These are phyloP conservation scores for Puntigrus tetrazona DNA, from an alignment of 2,113 vertebrate species.

Conservation along the genomic window DNA sequence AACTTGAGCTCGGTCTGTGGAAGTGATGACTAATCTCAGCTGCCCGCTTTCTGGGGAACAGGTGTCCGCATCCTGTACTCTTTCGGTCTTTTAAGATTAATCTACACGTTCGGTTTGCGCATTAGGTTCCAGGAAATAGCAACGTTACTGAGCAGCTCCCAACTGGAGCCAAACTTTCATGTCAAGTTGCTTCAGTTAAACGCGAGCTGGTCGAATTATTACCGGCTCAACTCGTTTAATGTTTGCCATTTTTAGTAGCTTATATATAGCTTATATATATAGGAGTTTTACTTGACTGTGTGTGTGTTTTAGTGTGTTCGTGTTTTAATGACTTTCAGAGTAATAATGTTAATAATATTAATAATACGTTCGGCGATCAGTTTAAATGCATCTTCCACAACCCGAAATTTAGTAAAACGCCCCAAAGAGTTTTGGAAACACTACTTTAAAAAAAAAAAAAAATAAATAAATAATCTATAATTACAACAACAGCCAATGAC, in stretches of 20 bases:
- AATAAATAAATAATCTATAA: too few relatives aligned
- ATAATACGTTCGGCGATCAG: too few relatives aligned
- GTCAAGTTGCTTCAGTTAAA: neutral
- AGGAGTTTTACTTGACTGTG: neutral
- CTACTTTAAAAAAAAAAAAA: too few relatives aligned
- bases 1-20: slow-evolving; percentile 4
- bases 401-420: neutral
- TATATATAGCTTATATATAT: too few relatives aligned
- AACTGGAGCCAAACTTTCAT: slow-evolving; percentile 11
- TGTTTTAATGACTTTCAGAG: neutral
- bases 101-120: neutral
- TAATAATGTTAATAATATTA: too few relatives aligned
- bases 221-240: neutral
- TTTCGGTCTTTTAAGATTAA: neutral
- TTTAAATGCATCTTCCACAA: neutral
- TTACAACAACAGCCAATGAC: neutral
- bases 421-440: neutral
- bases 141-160: neutral
- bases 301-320: neutral
- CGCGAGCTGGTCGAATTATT: neutral
- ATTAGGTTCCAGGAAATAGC: neutral
- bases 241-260: neutral
- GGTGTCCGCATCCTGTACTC: neutral
- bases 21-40: slow-evolving; percentile 27
- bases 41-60: slow-evolving; percentile 39